Evolutionary conservation across 2,888 invertebrate genomes (phyloP).

Genomic region (Tridacna crocea): DNA sequence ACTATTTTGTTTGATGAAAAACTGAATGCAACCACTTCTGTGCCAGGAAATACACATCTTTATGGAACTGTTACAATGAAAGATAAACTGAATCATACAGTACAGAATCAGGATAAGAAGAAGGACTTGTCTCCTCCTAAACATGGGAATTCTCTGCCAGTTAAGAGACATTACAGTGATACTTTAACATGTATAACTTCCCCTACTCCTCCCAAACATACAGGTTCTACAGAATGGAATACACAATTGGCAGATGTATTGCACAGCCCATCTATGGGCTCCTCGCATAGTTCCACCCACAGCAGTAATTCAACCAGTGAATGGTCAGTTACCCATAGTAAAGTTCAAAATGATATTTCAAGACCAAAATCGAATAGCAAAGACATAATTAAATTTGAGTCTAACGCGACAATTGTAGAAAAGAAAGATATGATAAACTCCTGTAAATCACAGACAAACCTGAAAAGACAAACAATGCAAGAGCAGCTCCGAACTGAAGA

Average conservation of each 20-base stretch:
- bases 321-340: conserved; percentile 77
- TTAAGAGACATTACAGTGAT: conserved; percentile 46
- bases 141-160: conserved; percentile 20
- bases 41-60: conserved; percentile 75
- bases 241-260: conserved; percentile 76
- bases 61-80: conserved; percentile 61
- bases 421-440: conserved; percentile 20
- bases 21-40: conserved; percentile 77
- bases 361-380: background rate
- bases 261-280: conserved; percentile 80
- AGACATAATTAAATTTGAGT: background rate
- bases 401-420: conserved; percentile 34
- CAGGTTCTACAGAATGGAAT: conserved; percentile 76
- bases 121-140: conserved; percentile 34
- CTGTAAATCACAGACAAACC: conserved; percentile 25
- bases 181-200: conserved; percentile 46
- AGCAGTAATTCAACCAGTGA: conserved; percentile 83
- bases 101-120: conserved; percentile 25
- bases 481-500: conserved; percentile 30
- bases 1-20: conserved; percentile 71
- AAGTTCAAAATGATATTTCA: background rate
- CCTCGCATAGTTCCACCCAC: conserved; percentile 68
- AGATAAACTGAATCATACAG: conserved; percentile 44
- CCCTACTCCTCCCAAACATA: conserved; percentile 37
- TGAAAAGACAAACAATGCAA: conserved; percentile 38